phyloP scores from a whole-genome alignment of 1,140 invertebrate species.

The Drosophila lacertosa region DNA sequence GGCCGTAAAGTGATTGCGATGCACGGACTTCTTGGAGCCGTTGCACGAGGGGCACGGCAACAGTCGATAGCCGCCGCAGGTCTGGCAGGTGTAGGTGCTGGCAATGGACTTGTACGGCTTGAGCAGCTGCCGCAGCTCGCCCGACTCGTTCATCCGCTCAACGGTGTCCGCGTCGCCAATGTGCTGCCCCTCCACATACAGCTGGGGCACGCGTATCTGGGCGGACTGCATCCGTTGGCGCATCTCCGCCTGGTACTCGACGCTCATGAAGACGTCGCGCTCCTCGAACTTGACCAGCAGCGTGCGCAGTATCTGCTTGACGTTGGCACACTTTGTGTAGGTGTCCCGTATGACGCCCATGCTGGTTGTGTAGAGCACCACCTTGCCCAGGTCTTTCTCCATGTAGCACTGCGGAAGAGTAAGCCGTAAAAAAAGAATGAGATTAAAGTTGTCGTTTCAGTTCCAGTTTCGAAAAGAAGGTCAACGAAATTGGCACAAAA shows the following conservation, averaged over 20 bases:
- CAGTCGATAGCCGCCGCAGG: conserved; percentile 95
- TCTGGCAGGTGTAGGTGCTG: conserved; percentile 91
- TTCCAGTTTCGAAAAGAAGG: conserved; percentile 26
- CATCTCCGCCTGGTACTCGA: conserved; percentile 94
- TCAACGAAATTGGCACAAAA: conserved; percentile 68
- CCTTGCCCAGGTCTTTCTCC: conserved; percentile 94
- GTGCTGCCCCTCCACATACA: conserved; percentile 96
- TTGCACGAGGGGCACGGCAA: conserved; percentile 95
- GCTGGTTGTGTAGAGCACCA: conserved; percentile 96
- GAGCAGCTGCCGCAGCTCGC: conserved; percentile 93
- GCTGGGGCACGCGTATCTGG: conserved; percentile 93
- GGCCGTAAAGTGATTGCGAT: conserved; percentile 96
- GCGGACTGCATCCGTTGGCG: conserved; percentile 91
- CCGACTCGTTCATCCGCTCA: conserved; percentile 95
- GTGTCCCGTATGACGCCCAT: conserved; percentile 96
- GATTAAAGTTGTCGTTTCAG: conserved; percentile 61
- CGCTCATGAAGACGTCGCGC: conserved; percentile 96
- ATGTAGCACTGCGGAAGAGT: conserved; percentile 90
- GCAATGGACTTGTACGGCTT: conserved; percentile 95
- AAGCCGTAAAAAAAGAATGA: conserved; percentile 15
- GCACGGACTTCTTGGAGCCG: conserved; percentile 97
- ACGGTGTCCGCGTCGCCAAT: conserved; percentile 95
- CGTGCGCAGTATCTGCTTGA: conserved; percentile 96
- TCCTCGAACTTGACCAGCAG: conserved; percentile 97
- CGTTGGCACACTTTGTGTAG: conserved; percentile 94